Percentiles rank a stretch among this genome's conserved stretches.
phyloP scores from a whole-genome alignment of 2,797 vertebrate genomes.

The Amazona ochrocephala region DNA sequence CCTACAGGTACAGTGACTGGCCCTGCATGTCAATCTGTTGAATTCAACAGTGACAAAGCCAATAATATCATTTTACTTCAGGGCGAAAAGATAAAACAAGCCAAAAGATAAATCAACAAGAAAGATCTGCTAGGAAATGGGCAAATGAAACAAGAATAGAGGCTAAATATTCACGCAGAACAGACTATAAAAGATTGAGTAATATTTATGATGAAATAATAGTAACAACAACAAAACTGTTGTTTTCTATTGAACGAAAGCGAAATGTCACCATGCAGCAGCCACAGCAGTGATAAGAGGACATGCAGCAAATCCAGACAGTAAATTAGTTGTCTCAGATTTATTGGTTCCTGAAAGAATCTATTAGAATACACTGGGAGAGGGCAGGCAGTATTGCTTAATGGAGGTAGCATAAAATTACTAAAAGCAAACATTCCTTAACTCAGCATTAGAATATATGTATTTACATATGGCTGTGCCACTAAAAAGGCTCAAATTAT shows the following conservation, averaged over 20 bases:
- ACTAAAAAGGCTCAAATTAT: neutral
- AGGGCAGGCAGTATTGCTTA: neutral
- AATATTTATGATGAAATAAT: neutral
- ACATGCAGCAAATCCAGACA: neutral
- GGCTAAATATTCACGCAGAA: neutral
- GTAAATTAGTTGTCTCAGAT: neutral
- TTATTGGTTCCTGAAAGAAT: neutral
- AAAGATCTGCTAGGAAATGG: neutral
- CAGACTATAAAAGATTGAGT: neutral
- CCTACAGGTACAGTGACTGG: neutral
- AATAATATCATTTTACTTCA: neutral
- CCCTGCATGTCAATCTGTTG: neutral
- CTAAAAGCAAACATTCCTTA: neutral
- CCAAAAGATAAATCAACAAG: neutral
- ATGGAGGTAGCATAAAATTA: neutral
- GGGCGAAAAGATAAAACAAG: rapidly evolving
- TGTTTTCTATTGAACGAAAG: neutral
- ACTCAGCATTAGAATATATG: neutral
- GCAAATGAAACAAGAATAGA: neutral
- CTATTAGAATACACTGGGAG: neutral
- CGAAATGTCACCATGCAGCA: neutral
- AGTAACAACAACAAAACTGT: neutral
- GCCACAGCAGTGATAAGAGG: neutral
- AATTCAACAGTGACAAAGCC: neutral
- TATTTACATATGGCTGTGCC: neutral